These are phyloP conservation scores for Somateria mollissima DNA, from an alignment of 2,797 vertebrate genomes.

Conservation along the genomic window DNA sequence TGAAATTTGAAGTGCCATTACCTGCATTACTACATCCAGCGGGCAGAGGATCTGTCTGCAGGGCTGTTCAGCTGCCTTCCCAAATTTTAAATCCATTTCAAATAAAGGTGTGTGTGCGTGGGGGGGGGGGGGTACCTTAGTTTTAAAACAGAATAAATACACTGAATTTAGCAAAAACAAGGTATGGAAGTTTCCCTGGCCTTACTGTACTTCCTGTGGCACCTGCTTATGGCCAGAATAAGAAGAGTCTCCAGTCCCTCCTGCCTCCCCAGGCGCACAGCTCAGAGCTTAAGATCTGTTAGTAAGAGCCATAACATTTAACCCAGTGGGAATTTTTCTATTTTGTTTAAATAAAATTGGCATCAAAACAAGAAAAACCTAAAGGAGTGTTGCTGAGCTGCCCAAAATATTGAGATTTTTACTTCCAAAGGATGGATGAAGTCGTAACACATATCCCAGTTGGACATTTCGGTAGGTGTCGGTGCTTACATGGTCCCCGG, in stretches of 20 bases:
- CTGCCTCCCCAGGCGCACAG: neutral
- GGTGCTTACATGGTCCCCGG: neutral
- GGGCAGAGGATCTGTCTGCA: neutral
- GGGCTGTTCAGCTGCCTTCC: neutral
- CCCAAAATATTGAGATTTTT: neutral
- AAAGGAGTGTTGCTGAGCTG: neutral
- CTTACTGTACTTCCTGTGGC: neutral
- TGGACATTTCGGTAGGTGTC: neutral
- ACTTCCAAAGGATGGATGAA: neutral
- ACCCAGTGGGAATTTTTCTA: neutral
- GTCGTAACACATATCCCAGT: neutral
- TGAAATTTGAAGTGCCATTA: neutral
- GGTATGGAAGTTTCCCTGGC: neutral
- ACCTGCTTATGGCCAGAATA: neutral
- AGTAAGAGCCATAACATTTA: neutral
- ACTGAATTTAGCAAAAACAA: neutral
- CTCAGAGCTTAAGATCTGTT: neutral
- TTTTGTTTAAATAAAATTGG: neutral
- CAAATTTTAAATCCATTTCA: neutral
- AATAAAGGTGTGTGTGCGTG: neutral
- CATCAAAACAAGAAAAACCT: neutral
- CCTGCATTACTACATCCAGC: neutral
- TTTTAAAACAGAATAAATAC: neutral
- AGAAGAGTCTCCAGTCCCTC: neutral
- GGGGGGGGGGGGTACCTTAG: fast-evolving